phyloP scores from a whole-genome alignment of 2,113 vertebrate genomes.

The Cochlearius cochlearius region DNA sequence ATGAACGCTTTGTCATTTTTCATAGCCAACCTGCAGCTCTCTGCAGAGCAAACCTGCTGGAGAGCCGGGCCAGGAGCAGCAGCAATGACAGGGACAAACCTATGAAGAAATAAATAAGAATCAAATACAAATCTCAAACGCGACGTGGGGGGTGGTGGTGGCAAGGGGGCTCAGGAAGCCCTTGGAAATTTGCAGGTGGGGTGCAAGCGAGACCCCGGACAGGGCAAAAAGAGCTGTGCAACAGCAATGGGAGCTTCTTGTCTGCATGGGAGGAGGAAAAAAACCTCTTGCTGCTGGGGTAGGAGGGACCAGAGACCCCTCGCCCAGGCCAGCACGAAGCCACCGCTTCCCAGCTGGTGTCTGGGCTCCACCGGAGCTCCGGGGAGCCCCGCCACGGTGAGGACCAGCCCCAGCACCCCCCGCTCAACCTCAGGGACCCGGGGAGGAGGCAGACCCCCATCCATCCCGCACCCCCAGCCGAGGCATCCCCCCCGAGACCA shows the following conservation, averaged over 20 bases:
- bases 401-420: not conserved
- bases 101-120: not conserved
- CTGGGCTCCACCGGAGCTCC: not conserved
- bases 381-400: rapidly evolving
- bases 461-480: not conserved
- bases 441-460: not conserved
- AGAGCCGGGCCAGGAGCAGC: not conserved
- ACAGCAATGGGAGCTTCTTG: not conserved
- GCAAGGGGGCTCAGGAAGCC: not conserved
- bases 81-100: not conserved
- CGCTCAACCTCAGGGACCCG: rapidly evolving
- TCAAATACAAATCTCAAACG: not conserved
- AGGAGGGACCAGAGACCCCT: not conserved
- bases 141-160: too few relatives aligned
- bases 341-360: not conserved
- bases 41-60: constrained; percentile 27
- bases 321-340: not conserved
- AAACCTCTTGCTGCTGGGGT: not conserved
- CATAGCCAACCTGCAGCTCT: constrained; percentile 52
- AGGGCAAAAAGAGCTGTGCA: not conserved
- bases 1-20: constrained; percentile 59
- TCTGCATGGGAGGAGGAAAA: not conserved
- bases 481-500: not conserved
- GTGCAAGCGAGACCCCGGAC: not conserved
- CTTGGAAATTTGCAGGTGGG: not conserved